Percentiles rank a stretch among this genome's conserved stretches.
These are phyloP conservation scores for Tauraco hartlaubi DNA, from an alignment of 2,797 vertebrate species.

Conservation along the genomic window DNA sequence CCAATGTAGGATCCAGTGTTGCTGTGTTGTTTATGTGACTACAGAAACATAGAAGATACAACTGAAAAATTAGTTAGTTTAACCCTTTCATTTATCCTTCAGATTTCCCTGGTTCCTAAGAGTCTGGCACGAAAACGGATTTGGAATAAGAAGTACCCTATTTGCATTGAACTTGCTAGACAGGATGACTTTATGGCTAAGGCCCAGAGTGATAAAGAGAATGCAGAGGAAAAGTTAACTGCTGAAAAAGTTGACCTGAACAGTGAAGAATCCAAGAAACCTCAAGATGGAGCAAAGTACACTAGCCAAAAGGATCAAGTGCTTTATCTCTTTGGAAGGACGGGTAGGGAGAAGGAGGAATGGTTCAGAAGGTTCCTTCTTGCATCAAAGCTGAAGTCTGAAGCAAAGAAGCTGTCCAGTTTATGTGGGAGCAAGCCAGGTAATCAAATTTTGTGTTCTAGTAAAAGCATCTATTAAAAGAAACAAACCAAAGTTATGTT, in stretches of 20 bases:
- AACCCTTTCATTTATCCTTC: not conserved
- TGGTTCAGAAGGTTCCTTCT: slow-evolving; percentile 92
- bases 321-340: slow-evolving; percentile 94
- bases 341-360: slow-evolving; percentile 95
- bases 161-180: slow-evolving; percentile 91
- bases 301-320: slow-evolving; percentile 82
- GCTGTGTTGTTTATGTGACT: not conserved
- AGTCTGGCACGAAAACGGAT: slow-evolving; percentile 92
- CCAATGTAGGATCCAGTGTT: not conserved
- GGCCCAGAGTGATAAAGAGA: slow-evolving; percentile 84
- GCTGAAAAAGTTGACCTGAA: slow-evolving; percentile 69
- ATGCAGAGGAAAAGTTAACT: slow-evolving; percentile 74
- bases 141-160: slow-evolving; percentile 99
- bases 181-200: slow-evolving; percentile 97
- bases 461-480: not conserved
- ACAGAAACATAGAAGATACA: not conserved
- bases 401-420: slow-evolving; percentile 79
- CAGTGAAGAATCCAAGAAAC: slow-evolving; percentile 77
- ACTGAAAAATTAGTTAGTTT: not conserved
- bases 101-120: slow-evolving; percentile 91
- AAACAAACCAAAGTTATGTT: not conserved
- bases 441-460: slow-evolving; percentile 62
- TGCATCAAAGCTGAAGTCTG: slow-evolving; percentile 86
- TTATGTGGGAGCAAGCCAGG: slow-evolving; percentile 82
- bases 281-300: slow-evolving; percentile 70